phyloP scores from a whole-genome alignment of 2,888 invertebrate species.

The Deilephila porcellus region DNA sequence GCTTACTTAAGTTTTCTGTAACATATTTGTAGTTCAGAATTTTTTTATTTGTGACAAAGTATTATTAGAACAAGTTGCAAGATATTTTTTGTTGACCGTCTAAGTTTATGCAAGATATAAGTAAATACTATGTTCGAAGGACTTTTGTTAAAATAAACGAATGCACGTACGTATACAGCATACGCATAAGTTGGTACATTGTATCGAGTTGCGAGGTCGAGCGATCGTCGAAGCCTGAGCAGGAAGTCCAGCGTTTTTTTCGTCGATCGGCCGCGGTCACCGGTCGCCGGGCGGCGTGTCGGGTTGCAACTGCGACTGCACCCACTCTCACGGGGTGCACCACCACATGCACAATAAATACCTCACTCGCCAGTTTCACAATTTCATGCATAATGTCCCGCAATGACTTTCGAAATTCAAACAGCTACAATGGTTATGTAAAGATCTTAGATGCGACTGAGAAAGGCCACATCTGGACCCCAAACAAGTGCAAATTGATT shows the following conservation, averaged over 20 bases:
- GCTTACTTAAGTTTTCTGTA: neutral
- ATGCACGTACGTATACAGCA: neutral
- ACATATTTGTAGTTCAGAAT: neutral
- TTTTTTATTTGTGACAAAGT: neutral
- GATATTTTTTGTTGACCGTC: neutral
- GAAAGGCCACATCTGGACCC: neutral
- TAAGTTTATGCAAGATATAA: neutral
- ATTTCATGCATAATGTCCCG: neutral
- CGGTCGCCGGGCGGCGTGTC: conserved; percentile 41
- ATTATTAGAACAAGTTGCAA: neutral
- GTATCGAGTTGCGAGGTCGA: conserved; percentile 53
- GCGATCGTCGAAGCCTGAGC: conserved; percentile 45
- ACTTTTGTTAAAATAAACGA: neutral
- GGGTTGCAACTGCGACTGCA: conserved; percentile 18
- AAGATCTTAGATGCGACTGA: no score
- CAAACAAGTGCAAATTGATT: neutral
- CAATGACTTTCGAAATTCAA: neutral
- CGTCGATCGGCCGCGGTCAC: conserved; percentile 44
- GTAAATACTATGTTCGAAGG: neutral
- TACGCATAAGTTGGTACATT: conserved; percentile 29
- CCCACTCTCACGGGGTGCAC: neutral
- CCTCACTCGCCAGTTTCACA: neutral
- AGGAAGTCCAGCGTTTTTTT: conserved; percentile 56
- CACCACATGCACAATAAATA: neutral
- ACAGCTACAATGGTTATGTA: neutral